Conservation (phyloP, 2,113 vertebrate genomes). For the Vireo altiloquus region DNA sequence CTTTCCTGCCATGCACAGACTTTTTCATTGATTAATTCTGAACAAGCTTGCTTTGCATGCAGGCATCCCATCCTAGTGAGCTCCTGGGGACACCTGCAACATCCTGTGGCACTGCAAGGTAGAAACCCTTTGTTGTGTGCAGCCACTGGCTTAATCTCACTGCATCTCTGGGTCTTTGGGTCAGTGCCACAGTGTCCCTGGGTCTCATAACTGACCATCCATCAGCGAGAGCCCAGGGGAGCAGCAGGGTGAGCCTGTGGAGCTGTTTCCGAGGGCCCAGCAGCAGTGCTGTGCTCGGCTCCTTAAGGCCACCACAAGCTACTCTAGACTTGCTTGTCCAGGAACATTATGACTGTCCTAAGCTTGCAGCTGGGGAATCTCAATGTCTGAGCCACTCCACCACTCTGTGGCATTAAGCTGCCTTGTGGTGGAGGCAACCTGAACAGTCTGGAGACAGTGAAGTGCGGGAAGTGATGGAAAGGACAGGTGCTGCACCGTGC, state of each 20-base stretch:
- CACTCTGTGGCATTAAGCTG: not conserved
- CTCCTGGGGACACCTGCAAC: not conserved
- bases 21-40: not conserved
- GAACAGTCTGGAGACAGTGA: not conserved
- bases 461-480: not conserved
- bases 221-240: not conserved
- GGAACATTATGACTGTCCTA: not conserved
- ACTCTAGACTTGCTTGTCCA: not conserved
- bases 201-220: not conserved
- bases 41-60: not conserved
- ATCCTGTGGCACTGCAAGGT: not conserved
- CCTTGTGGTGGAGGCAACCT: not conserved
- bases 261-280: not conserved
- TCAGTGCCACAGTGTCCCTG: not conserved
- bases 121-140: not conserved
- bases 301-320: not conserved
- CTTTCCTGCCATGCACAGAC: not conserved
- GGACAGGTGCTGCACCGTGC: accelerated
- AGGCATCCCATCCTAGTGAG: not conserved
- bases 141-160: not conserved
- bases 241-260: not conserved
- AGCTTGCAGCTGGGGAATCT: not conserved
- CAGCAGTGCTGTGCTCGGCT: not conserved
- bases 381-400: not conserved
- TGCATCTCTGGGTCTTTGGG: not conserved